A percentile compares a stretch with the other conserved stretches of the same genome.
phyloP scores from a whole-genome alignment of 2,797 vertebrate genomes.

The Gallinago stenura region DNA sequence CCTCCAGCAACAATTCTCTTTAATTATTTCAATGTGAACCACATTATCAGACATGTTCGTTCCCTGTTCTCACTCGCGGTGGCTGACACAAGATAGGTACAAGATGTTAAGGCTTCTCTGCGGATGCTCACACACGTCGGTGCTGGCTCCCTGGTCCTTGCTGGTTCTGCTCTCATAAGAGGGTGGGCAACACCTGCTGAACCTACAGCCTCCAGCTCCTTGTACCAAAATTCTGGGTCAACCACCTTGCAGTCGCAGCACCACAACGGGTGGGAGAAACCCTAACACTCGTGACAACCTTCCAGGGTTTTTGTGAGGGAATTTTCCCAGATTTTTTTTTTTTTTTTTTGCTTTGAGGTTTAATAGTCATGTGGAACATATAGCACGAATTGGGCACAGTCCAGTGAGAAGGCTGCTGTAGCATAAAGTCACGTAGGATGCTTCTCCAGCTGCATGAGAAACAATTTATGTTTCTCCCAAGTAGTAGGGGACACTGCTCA shows the following conservation, averaged over 20 bases:
- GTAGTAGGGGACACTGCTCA: background rate
- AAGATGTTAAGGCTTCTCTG: slow-evolving; percentile 22
- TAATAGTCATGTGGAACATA: background rate
- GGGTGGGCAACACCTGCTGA: background rate
- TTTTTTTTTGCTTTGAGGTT: background rate
- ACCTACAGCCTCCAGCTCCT: background rate
- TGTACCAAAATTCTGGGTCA: background rate
- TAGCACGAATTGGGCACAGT: background rate
- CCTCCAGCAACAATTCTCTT: slow-evolving; percentile 72
- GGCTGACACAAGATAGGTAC: slow-evolving; percentile 59
- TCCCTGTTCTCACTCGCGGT: slow-evolving; percentile 55
- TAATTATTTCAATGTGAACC: slow-evolving; percentile 77
- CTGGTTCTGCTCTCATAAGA: background rate
- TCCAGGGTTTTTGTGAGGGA: background rate
- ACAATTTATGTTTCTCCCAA: background rate
- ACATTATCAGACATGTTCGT: slow-evolving; percentile 67
- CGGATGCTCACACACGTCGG: background rate
- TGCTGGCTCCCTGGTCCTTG: background rate
- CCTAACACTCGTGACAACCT: background rate
- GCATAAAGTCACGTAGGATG: accelerated
- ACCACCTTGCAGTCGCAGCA: accelerated
- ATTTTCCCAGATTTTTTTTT: background rate
- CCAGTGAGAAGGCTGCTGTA: background rate
- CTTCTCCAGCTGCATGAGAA: background rate
- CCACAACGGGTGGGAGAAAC: background rate